Evolutionary conservation across 2,797 vertebrate genomes (phyloP), one percentile per base, ranked within the genome.

Genomic region (Poecilia velifera): DNA sequence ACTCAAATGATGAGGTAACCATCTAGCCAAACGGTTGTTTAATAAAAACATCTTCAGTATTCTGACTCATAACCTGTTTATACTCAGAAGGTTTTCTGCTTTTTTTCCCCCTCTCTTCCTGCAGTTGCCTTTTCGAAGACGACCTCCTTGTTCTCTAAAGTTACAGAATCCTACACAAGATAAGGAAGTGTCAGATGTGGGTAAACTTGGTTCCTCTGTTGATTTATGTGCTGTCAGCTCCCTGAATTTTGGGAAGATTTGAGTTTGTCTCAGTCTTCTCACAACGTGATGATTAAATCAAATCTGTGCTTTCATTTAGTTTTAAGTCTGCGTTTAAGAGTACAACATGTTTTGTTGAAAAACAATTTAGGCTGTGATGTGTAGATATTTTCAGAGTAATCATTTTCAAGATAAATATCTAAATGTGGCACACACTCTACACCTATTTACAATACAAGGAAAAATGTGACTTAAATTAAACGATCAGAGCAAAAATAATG

Each of bases 1-100:
- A 86, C 74, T 94, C 94, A 72, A 97, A 95, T 73, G 95, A 96
- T 73, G 96, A 97, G 95, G 95, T 96, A 90, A 6, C 28, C 20
- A 25, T 34, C 34, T 51, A 14, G 18, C 20, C 34, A 20, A 41
- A 13, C 12, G 20, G 16, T 41, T 68, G 20, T 10, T n/a, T 71
- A n/a, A 71, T 71, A 14, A 45, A 71, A 71, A 71, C 18, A 31
- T 25, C 59, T 55, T 16, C 6, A 41, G 36, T 22, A 55, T 55
- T 39, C 12, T 25, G 47, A 22, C 47, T 51, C 14, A 31, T 1
- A 10, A 51, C 5, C 45, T 71, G 34, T n/a, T 16, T n/a, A 28
- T 71, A 18, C 53, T 53, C 28, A 13, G 6, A 47, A 55, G 9
- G 20, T 75, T 53, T 47, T 39, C 13, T 66, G 76, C 51, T 1